Conservation (phyloP, 2,113 vertebrate species). For the Pelvicachromis taeniatus region DNA sequence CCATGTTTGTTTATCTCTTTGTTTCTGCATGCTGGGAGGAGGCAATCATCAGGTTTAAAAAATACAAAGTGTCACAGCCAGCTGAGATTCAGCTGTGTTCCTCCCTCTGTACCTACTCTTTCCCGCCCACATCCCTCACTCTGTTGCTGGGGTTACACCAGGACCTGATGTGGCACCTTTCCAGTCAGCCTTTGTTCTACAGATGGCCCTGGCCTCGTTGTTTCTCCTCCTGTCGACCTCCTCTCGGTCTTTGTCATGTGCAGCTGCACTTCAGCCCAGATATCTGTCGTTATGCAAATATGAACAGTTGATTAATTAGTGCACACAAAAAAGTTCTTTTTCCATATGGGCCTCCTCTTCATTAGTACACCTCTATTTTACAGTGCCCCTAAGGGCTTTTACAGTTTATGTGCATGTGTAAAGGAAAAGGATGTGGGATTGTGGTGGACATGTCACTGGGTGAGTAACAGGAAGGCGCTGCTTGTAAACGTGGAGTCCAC, state of each 20-base stretch:
- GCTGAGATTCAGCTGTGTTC: not conserved
- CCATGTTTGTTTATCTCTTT: not conserved
- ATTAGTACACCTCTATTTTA: slow-evolving; percentile 12
- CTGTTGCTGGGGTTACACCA: slow-evolving; percentile 56
- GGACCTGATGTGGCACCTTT: slow-evolving; percentile 24
- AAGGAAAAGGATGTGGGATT: not conserved
- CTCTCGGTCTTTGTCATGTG: slow-evolving; percentile 38
- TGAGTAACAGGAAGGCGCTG: slow-evolving; percentile 23
- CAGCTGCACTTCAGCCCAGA: slow-evolving; percentile 33
- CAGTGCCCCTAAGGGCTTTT: slow-evolving; percentile 2
- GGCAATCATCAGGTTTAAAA: not conserved
- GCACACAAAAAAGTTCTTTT: not conserved
- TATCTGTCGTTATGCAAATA: slow-evolving; percentile 35
- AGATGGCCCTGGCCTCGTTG: slow-evolving; percentile 31
- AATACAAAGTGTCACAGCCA: slow-evolving; percentile 14
- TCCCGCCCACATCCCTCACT: not conserved
- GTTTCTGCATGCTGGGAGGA: not conserved
- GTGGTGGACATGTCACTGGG: not conserved
- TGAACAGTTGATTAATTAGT: slow-evolving; percentile 22
- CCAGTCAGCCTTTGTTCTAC: slow-evolving; percentile 48
- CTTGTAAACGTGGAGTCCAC: slow-evolving; percentile 22
- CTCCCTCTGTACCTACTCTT: not conserved
- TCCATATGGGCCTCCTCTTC: slow-evolving; percentile 4
- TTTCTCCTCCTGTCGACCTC: not conserved
- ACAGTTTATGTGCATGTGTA: not conserved